Evolutionary conservation across 2,888 invertebrate genomes (phyloP), one percentile per base, ranked within the genome.

Genomic region (Chymomyza caudatula): DNA sequence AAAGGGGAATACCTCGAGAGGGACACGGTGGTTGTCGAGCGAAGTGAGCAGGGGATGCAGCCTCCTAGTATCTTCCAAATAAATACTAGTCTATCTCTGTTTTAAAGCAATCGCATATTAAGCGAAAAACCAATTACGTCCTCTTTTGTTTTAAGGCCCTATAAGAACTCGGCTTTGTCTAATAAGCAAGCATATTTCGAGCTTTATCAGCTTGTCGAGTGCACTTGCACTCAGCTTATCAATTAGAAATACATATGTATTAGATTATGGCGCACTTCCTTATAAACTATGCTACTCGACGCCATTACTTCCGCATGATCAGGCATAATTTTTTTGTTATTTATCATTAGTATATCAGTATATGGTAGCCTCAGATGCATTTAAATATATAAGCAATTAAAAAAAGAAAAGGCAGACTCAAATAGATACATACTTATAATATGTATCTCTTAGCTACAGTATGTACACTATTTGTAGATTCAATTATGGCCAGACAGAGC

Each of bases 401-500:
- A 37, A 37, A 37, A 25, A 1, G 2, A 37, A 37, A 37, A 25
- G 2, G 2, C 11, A 54, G 55, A 5, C 51, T 59, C n/a, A 8
- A 49, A 54, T 6, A 57, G 29, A 49, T 49, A 52, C 68, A 61
- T 54, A 55, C 57, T 22, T 52, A 29, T 49, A 20, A 42, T 17
- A 55, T 3, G 15, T 25, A 49, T 19, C 25, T 17, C 53, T 37
- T 2, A 37, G 29, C 29, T 37, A 57, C 4, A 49, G 15, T 51
- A 23, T 25, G 6, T n/a, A 13, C 25, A 47, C 17, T 8, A 25
- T 69, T 17, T 47, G 47, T 79, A 70, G 77, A 76, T 78, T 80
- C 67, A 78, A 74, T 76, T 81, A 76, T 74, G 70, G 64, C 55
- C 44, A 51, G 52, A 57, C 69, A 29, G 23, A 53, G 53, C 20